Conservation (phyloP, 2,113 vertebrate species). For the Emydocephalus ijimae region DNA sequence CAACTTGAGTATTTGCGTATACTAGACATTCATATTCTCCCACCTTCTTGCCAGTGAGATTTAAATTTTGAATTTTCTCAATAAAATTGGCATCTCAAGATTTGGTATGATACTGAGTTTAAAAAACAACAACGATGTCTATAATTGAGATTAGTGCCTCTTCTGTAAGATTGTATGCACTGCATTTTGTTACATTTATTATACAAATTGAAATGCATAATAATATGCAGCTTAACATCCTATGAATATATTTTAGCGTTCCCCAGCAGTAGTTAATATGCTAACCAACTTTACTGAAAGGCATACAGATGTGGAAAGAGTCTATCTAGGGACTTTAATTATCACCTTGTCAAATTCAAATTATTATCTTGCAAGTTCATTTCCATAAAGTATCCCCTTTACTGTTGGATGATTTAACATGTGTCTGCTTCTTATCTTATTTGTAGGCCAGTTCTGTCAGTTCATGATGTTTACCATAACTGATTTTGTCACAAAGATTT, state of each 20-base stretch:
- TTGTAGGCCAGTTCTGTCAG: conserved; percentile 60
- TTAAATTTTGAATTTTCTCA: conserved; percentile 56
- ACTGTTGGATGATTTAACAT: conserved; percentile 72
- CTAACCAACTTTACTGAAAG: conserved; percentile 74
- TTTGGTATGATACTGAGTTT: conserved; percentile 14
- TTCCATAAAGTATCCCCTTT: conserved; percentile 76
- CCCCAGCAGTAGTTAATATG: conserved; percentile 72
- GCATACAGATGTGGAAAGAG: conserved; percentile 74
- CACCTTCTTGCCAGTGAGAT: conserved; percentile 45
- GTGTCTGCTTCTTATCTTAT: conserved; percentile 70
- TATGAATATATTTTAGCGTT: conserved; percentile 72
- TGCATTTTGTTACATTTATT: conserved; percentile 73
- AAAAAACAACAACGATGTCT: conserved; percentile 27
- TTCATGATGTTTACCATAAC: conserved; percentile 62
- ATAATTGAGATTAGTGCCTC: conserved; percentile 62
- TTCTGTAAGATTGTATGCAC: conserved; percentile 65
- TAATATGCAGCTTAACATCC: conserved; percentile 73
- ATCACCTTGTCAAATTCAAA: conserved; percentile 89
- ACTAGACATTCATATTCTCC: conserved; percentile 49
- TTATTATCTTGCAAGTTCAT: conserved; percentile 81
- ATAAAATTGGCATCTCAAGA: conserved; percentile 46
- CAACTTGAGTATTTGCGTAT: conserved; percentile 28
- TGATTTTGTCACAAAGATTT: conserved; percentile 63
- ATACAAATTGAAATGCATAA: conserved; percentile 78
- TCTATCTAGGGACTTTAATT: conserved; percentile 87